Evolutionary conservation across 2,888 invertebrate species (phyloP).

Genomic region (Cataglyphis rosenhaueri): DNA sequence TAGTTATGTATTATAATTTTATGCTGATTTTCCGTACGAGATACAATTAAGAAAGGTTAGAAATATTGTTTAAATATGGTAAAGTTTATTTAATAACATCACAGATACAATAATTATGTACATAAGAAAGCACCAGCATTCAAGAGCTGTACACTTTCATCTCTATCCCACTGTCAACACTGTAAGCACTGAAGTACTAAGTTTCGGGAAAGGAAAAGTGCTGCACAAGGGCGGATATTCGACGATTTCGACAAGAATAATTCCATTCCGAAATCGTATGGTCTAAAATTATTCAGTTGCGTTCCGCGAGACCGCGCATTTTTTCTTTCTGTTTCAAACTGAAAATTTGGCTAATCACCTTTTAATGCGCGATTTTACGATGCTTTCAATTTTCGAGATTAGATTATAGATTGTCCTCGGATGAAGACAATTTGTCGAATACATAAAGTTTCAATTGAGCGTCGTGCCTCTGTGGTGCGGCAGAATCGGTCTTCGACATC

Average conservation of each 20-base stretch:
- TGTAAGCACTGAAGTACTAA: slow-evolving; percentile 82
- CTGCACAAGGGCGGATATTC: slow-evolving; percentile 73
- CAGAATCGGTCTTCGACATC: slow-evolving; percentile 78
- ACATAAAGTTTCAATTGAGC: slow-evolving; percentile 82
- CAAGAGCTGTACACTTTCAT: slow-evolving; percentile 64
- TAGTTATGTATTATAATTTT: background rate
- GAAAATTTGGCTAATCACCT: slow-evolving; percentile 58
- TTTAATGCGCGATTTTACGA: slow-evolving; percentile 46
- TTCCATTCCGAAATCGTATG: slow-evolving; percentile 59
- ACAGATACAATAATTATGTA: slow-evolving; percentile 85
- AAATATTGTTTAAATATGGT: slow-evolving; percentile 80
- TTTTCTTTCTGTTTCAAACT: slow-evolving; percentile 21
- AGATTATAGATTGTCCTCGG: slow-evolving; percentile 82
- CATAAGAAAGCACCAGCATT: slow-evolving; percentile 75
- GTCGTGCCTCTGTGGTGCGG: slow-evolving; percentile 79
- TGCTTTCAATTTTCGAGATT: background rate
- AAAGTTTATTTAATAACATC: slow-evolving; percentile 85
- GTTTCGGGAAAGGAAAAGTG: slow-evolving; percentile 78
- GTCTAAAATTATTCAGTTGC: slow-evolving; percentile 63
- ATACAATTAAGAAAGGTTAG: background rate
- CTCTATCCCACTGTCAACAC: slow-evolving; percentile 75
- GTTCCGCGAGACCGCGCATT: slow-evolving; percentile 48
- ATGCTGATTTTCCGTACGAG: background rate
- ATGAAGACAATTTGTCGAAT: slow-evolving; percentile 82
- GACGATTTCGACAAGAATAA: slow-evolving; percentile 68